A percentile compares a stretch with the other conserved stretches of the same genome.
Conservation (phyloP, 2,797 vertebrate species). For the Acanthurus lineatus region DNA sequence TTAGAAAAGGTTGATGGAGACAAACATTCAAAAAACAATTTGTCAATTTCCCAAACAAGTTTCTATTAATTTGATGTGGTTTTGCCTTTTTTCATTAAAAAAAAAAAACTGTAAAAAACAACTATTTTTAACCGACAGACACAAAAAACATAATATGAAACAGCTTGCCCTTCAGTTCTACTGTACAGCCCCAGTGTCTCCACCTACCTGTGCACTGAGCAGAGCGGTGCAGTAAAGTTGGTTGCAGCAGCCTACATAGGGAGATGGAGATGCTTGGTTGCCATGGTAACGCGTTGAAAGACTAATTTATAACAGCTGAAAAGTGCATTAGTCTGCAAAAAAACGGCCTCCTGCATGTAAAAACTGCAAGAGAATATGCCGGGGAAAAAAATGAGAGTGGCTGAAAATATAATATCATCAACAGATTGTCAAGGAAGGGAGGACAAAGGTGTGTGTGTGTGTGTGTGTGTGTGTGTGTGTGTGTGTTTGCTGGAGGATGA, state of each 20-base stretch:
- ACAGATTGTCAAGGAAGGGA: slow-evolving; percentile 21
- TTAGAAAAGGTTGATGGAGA: too few relatives aligned
- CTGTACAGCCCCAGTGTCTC: not conserved
- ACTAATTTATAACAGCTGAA: slow-evolving; percentile 66
- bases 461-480: slow-evolving; percentile 13
- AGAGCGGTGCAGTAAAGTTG: not conserved
- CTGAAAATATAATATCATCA: slow-evolving; percentile 49
- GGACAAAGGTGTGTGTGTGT: not conserved
- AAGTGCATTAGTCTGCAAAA: slow-evolving; percentile 54
- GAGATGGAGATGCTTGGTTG: slow-evolving; percentile 62
- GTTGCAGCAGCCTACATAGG: slow-evolving; percentile 23
- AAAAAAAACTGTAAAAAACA: too few relatives aligned
- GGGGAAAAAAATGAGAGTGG: not conserved
- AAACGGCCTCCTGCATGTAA: slow-evolving; percentile 22
- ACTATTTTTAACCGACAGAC: too few relatives aligned
- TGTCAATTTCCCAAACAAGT: too few relatives aligned
- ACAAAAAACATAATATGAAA: too few relatives aligned
- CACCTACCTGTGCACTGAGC: not conserved
- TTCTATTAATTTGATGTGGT: too few relatives aligned
- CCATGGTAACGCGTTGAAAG: slow-evolving; percentile 68
- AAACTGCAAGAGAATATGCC: slow-evolving; percentile 15
- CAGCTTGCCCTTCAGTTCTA: too few relatives aligned
- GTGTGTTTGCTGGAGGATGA: not conserved
- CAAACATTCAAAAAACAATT: too few relatives aligned
- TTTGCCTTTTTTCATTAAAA: too few relatives aligned